Base-by-base conservation (phyloP, 1,140 invertebrate genomes). In the Parasteatoda tepidariorum region DNA sequence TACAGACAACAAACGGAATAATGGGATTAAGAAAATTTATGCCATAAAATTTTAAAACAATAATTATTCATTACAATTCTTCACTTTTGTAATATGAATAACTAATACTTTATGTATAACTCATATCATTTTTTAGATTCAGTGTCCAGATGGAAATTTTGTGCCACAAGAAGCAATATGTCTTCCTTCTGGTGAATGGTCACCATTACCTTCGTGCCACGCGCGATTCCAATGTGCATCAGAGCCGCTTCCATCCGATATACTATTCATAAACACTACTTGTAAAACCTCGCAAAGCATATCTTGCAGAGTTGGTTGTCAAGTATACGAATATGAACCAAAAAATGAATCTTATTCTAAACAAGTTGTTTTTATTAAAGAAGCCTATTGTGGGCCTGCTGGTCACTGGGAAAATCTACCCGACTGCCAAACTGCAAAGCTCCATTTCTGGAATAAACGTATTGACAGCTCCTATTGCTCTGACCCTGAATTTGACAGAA, bases 221-320 rank as follows among this genome's bases (percentile, higher is more conserved):
- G 41, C n/a, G 26, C 57, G 74, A 3, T 31, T 28, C 0, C 59
- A 64, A 0, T 76, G 74, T 30, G 24, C 33, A 11, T n/a, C 30
- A 13, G 57, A 62, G 9, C 4, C 28, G 15, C 57, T 66, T 30
- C 33, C 74, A 0, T 4, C 6, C 2, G 11, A 30, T 6, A 9
- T 64, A 5, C 11, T 28, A 13, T 76, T 76, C 18, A 4, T 76
- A 0, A 30, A 54, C 1, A 6, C 0, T 7, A 22, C 3, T 1
- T 76, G 74, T 34, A 76, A 76, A 15, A 30, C 0, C 11, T 76
- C 74, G 1, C 34, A 15, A 18, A 11, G 0, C 6, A 15, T n/a
- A 0, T 24, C 18, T 22, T 76, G 74, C 61, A 76, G 31, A 64
- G 74, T 76, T n/a, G 74, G 74, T 3, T 76, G 74, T 22, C n/a